Evolutionary conservation across 2,888 invertebrate species (phyloP).

Genomic region (Morinoia aosen): DNA sequence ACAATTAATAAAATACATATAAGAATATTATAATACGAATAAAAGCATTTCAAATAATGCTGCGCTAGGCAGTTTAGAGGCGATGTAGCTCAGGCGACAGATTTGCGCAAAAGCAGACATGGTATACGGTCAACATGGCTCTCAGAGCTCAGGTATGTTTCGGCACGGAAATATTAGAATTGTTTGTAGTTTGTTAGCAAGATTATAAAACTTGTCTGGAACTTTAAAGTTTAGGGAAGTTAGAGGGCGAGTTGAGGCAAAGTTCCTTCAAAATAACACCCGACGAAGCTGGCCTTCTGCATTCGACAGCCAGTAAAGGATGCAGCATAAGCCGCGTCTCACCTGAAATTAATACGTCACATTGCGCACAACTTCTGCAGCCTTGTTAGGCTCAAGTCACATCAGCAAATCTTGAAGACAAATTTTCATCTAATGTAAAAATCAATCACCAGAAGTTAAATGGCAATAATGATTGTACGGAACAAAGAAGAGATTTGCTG

Average conservation of each 20-base stretch:
- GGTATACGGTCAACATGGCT: background rate
- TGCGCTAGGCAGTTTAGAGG: background rate
- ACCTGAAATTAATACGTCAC: background rate
- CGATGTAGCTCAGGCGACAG: background rate
- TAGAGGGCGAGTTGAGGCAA: conserved; percentile 1
- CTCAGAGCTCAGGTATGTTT: background rate
- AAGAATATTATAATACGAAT: background rate
- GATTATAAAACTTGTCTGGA: conserved; percentile 30
- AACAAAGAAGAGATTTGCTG: too few species aligned
- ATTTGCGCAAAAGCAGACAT: background rate
- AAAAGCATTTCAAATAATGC: background rate
- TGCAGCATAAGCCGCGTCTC: background rate
- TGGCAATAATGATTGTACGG: background rate
- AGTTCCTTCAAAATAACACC: conserved; percentile 24
- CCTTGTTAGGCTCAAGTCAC: background rate
- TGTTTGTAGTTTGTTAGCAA: conserved; percentile 32
- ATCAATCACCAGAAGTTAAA: background rate
- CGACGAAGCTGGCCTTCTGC: conserved; percentile 13
- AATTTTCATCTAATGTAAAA: background rate
- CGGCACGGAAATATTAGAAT: conserved; percentile 31
- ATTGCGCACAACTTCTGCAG: background rate
- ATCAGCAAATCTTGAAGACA: background rate
- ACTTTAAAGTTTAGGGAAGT: conserved; percentile 1
- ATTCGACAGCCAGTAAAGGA: background rate
- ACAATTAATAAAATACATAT: background rate